Percentiles rank a stretch among this genome's conserved stretches.
Conservation (phyloP, 1,140 invertebrate species). For the Scaptomyza hsui region DNA sequence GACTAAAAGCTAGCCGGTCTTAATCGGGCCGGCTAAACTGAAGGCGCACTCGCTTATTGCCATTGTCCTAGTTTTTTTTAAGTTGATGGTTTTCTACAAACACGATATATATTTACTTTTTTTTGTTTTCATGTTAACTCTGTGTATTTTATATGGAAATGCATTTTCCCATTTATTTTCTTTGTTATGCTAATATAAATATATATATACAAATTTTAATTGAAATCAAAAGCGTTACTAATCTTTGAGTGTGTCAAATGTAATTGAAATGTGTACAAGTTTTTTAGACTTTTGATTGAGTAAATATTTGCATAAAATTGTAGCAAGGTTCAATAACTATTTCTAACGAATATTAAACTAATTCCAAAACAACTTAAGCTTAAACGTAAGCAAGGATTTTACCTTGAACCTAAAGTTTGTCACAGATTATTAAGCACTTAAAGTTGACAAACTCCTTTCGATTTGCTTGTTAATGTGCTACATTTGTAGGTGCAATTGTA, state of each 20-base stretch:
- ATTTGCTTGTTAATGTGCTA: slow-evolving; percentile 21
- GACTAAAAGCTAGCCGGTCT: slow-evolving; percentile 51
- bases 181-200: slow-evolving; percentile 65
- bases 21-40: slow-evolving; percentile 10
- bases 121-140: slow-evolving; percentile 54
- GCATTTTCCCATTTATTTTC: slow-evolving; percentile 43
- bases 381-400: neutral
- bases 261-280: too few relatives aligned
- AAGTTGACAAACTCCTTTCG: slow-evolving; percentile 55
- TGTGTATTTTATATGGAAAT: slow-evolving; percentile 57
- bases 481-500: slow-evolving; percentile 25
- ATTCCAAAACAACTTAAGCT: too few relatives aligned
- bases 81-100: slow-evolving; percentile 20
- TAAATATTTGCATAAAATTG: too few relatives aligned
- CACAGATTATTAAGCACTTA: slow-evolving; percentile 5
- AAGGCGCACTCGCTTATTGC: slow-evolving; percentile 41
- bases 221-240: neutral
- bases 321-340: too few relatives aligned
- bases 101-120: slow-evolving; percentile 13
- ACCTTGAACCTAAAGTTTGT: slow-evolving; percentile 22
- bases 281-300: too few relatives aligned
- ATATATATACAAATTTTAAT: slow-evolving; percentile 50
- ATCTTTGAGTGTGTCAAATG: neutral
- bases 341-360: too few relatives aligned
- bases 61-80: slow-evolving; percentile 58